Evolutionary conservation across 35 echinoderm and acorn worm genomes (phyloP), one percentile per base, ranked within the genome.

Genomic region (Lytechinus variegatus): DNA sequence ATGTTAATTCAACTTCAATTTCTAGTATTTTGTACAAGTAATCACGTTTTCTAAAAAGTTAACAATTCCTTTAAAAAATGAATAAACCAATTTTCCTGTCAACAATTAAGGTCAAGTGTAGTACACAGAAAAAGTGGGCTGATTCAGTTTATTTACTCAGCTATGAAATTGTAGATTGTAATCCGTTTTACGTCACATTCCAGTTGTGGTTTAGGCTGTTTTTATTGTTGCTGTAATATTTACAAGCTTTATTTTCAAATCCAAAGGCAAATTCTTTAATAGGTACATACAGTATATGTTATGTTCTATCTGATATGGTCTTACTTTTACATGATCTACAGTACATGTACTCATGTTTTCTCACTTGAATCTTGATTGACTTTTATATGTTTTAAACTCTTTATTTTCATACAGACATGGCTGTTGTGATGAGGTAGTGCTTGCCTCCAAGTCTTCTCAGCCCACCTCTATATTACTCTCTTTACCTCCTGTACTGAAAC

Each of bases 371-470:
- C 8, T 53, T 7, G 7, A 53, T 28, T 89, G 9, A 28, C 27
- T 52, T 89, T 0, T 28, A 53, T 52, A 14, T 90, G 11, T 90
- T 90, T 90, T 88, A 27, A 11, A 14, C 6, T 88, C 11, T 88
- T 9, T 88, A 88, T 88, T 87, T 88, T 11, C 8, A 9, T 13
- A 58, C 88, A 90, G 88, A 90, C 28, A 90, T 90, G 88, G 88
- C 27, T 10, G 21, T 90, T 44, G 88, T 90, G 88, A 90, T 90
- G 28, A 90, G 88, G 24, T 90, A 54, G n/a, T 10, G 13, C 7
- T 14, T 33, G 24, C 88, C 88, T 5, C 5, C 88, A 52, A 90
- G 14, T 90, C 88, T 90, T 10, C 88, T 54, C 88, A 29, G n/a
- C 88, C 16, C 52, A 52, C 16, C 88, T 10, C 28, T 33, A 1